Evolutionary conservation across 2,113 vertebrate genomes (phyloP).

Genomic region (Lethenteron reissneri): DNA sequence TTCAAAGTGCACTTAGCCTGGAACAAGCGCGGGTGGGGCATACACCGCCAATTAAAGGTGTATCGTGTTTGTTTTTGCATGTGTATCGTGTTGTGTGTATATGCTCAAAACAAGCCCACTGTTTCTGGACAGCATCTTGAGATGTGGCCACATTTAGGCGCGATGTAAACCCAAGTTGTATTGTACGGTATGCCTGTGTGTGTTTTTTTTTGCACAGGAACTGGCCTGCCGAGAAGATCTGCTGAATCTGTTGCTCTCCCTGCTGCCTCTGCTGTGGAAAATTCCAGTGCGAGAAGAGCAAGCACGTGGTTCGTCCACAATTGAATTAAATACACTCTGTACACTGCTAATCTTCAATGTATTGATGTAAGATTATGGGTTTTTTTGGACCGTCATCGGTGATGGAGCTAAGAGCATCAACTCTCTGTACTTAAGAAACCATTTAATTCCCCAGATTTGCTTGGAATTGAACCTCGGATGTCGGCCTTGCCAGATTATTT

Average conservation of each 20-base stretch:
- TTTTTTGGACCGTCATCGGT: not conserved
- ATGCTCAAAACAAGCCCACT: not conserved
- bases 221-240: constrained; percentile 5
- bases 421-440: not conserved
- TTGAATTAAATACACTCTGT: not conserved
- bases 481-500: not conserved
- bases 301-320: not conserved
- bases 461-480: not conserved
- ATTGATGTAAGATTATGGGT: not conserved
- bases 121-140: not conserved
- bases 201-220: not conserved
- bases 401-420: not conserved
- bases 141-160: not conserved
- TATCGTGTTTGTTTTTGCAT: not conserved
- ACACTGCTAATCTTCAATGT: not conserved
- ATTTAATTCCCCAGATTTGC: not conserved
- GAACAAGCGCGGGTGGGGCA: not conserved
- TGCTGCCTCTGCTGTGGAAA: constrained; percentile 2
- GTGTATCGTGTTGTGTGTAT: not conserved
- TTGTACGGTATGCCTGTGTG: not conserved
- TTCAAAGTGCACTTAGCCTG: too few relatives aligned
- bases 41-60: not conserved
- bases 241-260: not conserved
- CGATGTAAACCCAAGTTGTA: not conserved
- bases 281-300: not conserved